phyloP scores from a whole-genome alignment of 2,113 vertebrate genomes.

The Austrofundulus limnaeus region DNA sequence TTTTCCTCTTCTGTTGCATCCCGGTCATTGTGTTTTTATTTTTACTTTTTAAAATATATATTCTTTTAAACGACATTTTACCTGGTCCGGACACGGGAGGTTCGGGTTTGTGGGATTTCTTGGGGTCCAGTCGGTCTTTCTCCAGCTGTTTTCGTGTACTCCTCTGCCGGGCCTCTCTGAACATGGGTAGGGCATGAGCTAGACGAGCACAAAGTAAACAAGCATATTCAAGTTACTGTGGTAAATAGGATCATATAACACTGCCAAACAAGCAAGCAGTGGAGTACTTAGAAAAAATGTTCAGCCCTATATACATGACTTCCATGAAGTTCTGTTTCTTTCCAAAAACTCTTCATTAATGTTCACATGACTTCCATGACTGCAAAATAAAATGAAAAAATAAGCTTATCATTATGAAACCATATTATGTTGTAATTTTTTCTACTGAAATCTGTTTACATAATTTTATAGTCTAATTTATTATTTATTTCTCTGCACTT shows the following conservation, averaged over 20 bases:
- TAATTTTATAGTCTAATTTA: too few relatives aligned
- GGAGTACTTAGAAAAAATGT: constrained; percentile 4
- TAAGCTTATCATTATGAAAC: too few relatives aligned
- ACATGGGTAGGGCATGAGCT: constrained; percentile 98
- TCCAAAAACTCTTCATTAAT: too few relatives aligned
- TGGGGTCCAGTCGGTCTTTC: constrained; percentile 92
- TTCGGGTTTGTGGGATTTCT: constrained; percentile 96
- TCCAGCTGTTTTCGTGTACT: constrained; percentile 97
- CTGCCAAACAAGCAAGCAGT: constrained; percentile 20
- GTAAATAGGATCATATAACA: constrained; percentile 44
- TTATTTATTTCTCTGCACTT: too few relatives aligned
- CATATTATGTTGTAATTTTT: too few relatives aligned
- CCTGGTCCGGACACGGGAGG: constrained; percentile 97
- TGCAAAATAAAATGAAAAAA: background rate
- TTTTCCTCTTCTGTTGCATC: background rate
- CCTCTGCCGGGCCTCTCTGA: constrained; percentile 94
- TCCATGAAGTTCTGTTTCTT: too few relatives aligned
- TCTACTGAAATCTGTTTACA: too few relatives aligned
- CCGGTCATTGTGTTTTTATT: background rate
- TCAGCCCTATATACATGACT: background rate
- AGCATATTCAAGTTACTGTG: constrained; percentile 44
- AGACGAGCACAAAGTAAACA: constrained; percentile 56
- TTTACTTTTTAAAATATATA: too few relatives aligned
- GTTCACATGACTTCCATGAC: too few relatives aligned
- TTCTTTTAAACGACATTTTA: constrained; percentile 62